phyloP scores from a whole-genome alignment of 1,140 invertebrate genomes.

The Eubasilissa regina region DNA sequence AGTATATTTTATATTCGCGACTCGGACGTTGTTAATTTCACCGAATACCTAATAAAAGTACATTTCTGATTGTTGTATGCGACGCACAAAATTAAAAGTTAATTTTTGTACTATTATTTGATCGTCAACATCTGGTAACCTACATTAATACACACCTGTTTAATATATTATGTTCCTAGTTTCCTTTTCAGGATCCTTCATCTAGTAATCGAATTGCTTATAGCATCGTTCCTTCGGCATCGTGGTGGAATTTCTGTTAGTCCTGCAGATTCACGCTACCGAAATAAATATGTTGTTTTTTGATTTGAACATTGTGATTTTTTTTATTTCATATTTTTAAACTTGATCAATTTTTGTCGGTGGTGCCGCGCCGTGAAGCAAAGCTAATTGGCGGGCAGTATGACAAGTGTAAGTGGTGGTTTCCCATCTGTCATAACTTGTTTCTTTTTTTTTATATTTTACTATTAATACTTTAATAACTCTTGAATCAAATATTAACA shows the following conservation, averaged over 20 bases:
- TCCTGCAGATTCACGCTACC: slow-evolving; percentile 1
- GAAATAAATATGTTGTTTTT: neutral
- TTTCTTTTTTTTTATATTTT: slow-evolving; percentile 33
- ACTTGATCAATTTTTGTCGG: slow-evolving; percentile 59
- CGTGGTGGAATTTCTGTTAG: slow-evolving; percentile 3
- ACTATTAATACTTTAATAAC: slow-evolving; percentile 32
- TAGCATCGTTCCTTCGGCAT: slow-evolving; percentile 3
- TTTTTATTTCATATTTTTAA: slow-evolving; percentile 43
- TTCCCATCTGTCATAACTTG: slow-evolving; percentile 58
- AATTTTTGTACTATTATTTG: no score
- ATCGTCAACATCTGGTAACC: no score
- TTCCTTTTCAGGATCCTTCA: slow-evolving; percentile 31
- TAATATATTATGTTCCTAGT: slow-evolving; percentile 15
- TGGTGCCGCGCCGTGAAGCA: slow-evolving; percentile 52
- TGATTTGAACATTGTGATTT: slow-evolving; percentile 28
- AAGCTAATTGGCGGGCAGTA: slow-evolving; percentile 44
- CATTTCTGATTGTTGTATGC: no score
- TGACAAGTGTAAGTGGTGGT: slow-evolving; percentile 61
- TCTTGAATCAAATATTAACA: slow-evolving; percentile 25
- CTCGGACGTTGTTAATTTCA: no score
- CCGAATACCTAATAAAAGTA: no score
- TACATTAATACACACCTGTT: neutral
- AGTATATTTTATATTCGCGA: no score
- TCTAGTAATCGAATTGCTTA: slow-evolving; percentile 31
- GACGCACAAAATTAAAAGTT: no score